Evolutionary conservation across 2,797 vertebrate genomes (phyloP), one percentile per base, ranked within the genome.

Genomic region (Ctenochaetus hawaiiensis): DNA sequence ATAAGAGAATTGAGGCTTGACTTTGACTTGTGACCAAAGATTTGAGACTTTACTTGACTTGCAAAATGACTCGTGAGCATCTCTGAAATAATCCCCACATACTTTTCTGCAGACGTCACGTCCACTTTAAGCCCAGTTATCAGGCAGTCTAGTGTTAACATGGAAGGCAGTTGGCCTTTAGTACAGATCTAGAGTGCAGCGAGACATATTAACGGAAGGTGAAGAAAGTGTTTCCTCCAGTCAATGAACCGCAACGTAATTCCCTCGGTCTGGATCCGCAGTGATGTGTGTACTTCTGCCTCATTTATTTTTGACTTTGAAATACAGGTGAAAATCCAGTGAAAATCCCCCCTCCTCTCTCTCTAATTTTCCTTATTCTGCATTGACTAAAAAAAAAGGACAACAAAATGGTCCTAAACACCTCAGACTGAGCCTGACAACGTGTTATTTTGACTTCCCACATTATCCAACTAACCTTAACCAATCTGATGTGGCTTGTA

Each of bases 281-380:
- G 57, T 73, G 66, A 76, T 78, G 86, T 88, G 81, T 87, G 66
- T 56, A 45, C 58, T 64, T 61, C 45, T 58, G 81, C 65, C 62
- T 90, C 70, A 88, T 90, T 90, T 80, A 84, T 80, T 77, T 53
- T 39, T 53, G 18, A 66, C 60, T 84, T 91, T 89, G 54, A 82
- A 80, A 85, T 74, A 26, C 71, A 78, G 74, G 77, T 77, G 66
- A 81, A 85, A 61, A 62, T 22, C 5, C 59, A 7, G 13, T 17
- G 22, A 61, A 43, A 23, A 66, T 64, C 71, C 80, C 57, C 41
- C 39, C 48, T 76, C 57, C 65, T 78, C 77, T 75, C 41, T 37
- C 37, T 53, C 11, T 65, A 71, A 69, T 71, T 63, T 66, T 79
- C 70, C 62, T 65, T n/a, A 57, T n/a, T 53, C 37, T 45, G 51